Percentiles rank a stretch among this genome's conserved stretches.
Evolutionary conservation across 2,888 invertebrate genomes (phyloP).

Genomic region (Choreutis nemorana): DNA sequence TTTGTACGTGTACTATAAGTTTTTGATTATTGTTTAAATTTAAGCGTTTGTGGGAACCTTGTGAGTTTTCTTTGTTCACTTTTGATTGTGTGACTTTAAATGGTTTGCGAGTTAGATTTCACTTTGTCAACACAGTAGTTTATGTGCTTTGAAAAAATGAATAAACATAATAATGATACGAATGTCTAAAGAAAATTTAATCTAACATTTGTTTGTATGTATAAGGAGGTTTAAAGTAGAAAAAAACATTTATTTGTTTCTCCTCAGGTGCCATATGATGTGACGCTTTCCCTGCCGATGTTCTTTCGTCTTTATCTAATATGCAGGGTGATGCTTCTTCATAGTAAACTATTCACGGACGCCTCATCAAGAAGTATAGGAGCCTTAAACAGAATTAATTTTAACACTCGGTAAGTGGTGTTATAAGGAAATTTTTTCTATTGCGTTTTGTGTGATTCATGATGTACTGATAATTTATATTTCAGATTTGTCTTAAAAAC

Average conservation of each 20-base stretch:
- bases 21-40: not conserved
- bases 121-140: too few relatives aligned
- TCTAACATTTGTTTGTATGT: too few relatives aligned
- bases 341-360: constrained; percentile 99
- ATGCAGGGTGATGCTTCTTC: constrained; percentile 98
- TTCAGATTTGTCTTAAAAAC: constrained; percentile 92
- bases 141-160: too few relatives aligned
- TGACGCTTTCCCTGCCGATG: constrained; percentile 98
- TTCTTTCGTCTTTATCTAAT: constrained; percentile 99
- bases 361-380: constrained; percentile 98
- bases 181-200: too few relatives aligned
- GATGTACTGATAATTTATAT: constrained; percentile 5
- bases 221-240: too few relatives aligned
- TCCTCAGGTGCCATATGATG: constrained; percentile 89
- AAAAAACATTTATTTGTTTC: too few relatives aligned
- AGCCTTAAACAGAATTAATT: constrained; percentile 97
- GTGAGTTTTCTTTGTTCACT: constrained; percentile 7
- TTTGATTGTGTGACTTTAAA: not conserved
- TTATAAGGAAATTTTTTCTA: not conserved
- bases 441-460: not conserved
- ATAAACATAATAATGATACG: too few relatives aligned
- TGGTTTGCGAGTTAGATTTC: too few relatives aligned
- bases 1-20: not conserved
- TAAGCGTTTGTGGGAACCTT: not conserved
- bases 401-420: constrained; percentile 89